phyloP scores from a whole-genome alignment of 30 jellyfish, hydroid and myxozoan genomes.

The Hydra vulgaris region DNA sequence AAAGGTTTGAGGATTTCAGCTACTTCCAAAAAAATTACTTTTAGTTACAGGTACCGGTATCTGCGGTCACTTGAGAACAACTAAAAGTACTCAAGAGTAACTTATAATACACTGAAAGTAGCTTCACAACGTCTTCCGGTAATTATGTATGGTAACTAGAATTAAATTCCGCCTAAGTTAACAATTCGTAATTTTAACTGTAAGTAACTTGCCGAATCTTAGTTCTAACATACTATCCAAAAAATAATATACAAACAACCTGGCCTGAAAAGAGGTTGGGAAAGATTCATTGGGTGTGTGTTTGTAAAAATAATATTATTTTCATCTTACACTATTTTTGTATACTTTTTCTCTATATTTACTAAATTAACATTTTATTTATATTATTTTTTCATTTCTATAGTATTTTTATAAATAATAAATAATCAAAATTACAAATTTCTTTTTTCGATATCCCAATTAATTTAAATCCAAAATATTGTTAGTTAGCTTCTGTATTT shows the following conservation, averaged over 20 bases:
- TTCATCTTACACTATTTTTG: not conserved
- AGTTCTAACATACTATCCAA: not conserved
- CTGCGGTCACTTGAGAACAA: not conserved
- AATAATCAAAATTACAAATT: not conserved
- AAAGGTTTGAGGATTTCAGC: not conserved
- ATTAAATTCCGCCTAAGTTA: not conserved
- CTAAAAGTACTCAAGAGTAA: not conserved
- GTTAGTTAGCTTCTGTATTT: not conserved
- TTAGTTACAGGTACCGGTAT: not conserved
- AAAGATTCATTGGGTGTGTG: not conserved
- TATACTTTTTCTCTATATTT: not conserved
- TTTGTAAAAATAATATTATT: not conserved
- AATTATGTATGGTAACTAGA: not conserved
- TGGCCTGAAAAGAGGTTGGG: not conserved
- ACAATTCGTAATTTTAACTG: not conserved
- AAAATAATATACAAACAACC: not conserved
- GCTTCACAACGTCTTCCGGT: not conserved
- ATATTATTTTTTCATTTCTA: not conserved
- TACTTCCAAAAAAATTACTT: not conserved
- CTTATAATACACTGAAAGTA: not conserved
- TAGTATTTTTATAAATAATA: too few species aligned
- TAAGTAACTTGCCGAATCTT: not conserved
- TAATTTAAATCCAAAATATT: not conserved
- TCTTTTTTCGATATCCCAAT: not conserved
- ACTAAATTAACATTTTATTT: not conserved